Base-by-base conservation (phyloP, 2,797 vertebrate species). In the Kryptopterus vitreolus region DNA sequence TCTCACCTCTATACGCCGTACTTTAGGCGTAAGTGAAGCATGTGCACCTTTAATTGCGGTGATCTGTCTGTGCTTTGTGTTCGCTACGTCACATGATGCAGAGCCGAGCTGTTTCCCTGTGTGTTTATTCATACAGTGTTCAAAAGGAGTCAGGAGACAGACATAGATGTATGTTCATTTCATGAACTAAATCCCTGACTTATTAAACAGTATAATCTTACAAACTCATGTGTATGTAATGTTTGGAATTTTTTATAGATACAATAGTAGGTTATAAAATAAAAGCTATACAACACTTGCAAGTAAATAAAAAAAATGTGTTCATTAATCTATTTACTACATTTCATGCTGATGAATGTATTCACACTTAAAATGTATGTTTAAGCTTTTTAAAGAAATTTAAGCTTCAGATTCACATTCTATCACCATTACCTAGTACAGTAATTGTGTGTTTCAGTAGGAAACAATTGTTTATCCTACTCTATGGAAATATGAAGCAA, bases 1-100 rank as follows among this genome's bases (percentile, higher is more conserved):
- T 89, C 88, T 88, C 88, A 83, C 76, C 81, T 72, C 81, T 86
- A 57, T 86, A n/a, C 77, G 65, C 88, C 90, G 89, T 81, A 85
- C 79, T 82, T 81, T 89, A 69, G 85, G 84, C 80, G 88, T 89
- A 91, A 88, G 82, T 86, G 85, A 81, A 84, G 79, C 83, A 80
- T 82, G 87, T 87, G 86, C 77, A 83, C 76, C 79, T 82, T 86
- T 88, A 84, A 88, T 83, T 85, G 84, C 63, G 80, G 80, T 87
- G 84, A 85, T 88, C 80, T 82, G 61, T 86, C 71, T 77, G 77
- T 85, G 81, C 84, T 69, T 71, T 57, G 69, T 79, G 57, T 78
- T 78, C 73, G 74, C 50, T 71, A 81, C 73, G 82, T 52, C 26
- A 33, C 71, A 43, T 12, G 61, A 77, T n/a, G 68, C 62, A 66